Evolutionary conservation across 2,113 vertebrate genomes (phyloP), one percentile per base, ranked within the genome.

Genomic region (Oceanodroma tethys): DNA sequence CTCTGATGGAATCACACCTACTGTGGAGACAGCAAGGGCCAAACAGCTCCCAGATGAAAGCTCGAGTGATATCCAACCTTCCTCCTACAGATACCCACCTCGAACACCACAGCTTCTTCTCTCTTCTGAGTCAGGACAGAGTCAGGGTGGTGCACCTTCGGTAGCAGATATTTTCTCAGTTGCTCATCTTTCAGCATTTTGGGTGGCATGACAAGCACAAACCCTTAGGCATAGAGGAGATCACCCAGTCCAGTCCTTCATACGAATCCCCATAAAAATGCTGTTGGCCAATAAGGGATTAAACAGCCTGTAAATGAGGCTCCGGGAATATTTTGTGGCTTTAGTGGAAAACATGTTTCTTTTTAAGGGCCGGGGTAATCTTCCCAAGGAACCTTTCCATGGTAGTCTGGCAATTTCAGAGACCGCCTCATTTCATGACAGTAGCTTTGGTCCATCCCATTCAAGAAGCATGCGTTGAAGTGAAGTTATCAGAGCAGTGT

Each of bases 71-170:
- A 22, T 7, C 34, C 42, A 52, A 20, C 81, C 7, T 47, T 43
- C 8, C 5, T 45, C 20, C 47, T 16, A 9, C 0, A 0, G 36
- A 62, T 13, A 48, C 22, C 25, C n/a, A n/a, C n/a, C 63, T 59
- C 4, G 2, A 66, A 30, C 40, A 55, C 8, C n/a, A 55, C 23
- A 48, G 27, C 40, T 43, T 5, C 50, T 40, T 27, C 52, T 48
- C 26, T 72, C 50, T 29, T 10, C 40, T 27, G 67, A 16, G 19
- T 22, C 19, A 26, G 20, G 38, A 32, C 13, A 32, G 62, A 13
- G 34, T 18, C 6, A 4, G 25, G 29, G 26, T 36, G 3, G 0
- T 32, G 20, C 36, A 32, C 25, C 29, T 67, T n/a, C 1, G 3
- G 34, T 10, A 13, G 29, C 34, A 80, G 36, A 21, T 42, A 42